phyloP scores from a whole-genome alignment of 2,113 vertebrate genomes.

The Tragelaphus imberbis region DNA sequence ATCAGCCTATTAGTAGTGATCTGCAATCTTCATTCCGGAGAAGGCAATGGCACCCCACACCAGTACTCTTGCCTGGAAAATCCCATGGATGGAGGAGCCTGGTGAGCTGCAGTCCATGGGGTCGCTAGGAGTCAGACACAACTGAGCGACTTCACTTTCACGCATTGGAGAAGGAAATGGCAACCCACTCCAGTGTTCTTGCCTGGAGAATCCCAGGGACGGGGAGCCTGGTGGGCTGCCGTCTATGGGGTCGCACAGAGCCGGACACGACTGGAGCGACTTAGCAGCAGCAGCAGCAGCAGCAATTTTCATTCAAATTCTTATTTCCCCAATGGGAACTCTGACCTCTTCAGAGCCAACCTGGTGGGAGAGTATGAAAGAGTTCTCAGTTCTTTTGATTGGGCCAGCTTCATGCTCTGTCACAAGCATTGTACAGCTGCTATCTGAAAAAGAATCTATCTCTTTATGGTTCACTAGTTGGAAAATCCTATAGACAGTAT shows the following conservation, averaged over 20 bases:
- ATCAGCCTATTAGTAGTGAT: neutral
- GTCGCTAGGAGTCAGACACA: rapidly evolving
- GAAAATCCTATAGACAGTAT: neutral
- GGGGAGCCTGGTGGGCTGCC: too few species aligned
- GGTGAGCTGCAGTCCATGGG: neutral
- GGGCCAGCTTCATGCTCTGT: neutral
- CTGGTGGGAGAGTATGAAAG: neutral
- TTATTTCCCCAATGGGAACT: neutral
- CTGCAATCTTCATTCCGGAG: neutral
- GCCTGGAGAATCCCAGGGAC: too few species aligned
- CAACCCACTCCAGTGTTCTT: too few species aligned
- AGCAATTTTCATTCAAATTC: neutral
- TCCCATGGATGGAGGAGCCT: neutral
- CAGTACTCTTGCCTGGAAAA: neutral
- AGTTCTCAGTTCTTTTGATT: neutral
- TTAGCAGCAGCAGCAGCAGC: too few species aligned
- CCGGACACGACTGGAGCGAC: neutral
- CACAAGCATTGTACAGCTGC: neutral
- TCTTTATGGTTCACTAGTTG: neutral
- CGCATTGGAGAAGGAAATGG: too few species aligned
- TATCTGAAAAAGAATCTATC: neutral
- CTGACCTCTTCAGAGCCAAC: neutral
- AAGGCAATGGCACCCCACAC: neutral
- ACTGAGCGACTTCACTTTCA: too few species aligned
- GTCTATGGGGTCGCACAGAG: neutral